These are phyloP conservation scores for Tetranychus urticae DNA, from an alignment of 1,140 invertebrate species.

Conservation along the genomic window DNA sequence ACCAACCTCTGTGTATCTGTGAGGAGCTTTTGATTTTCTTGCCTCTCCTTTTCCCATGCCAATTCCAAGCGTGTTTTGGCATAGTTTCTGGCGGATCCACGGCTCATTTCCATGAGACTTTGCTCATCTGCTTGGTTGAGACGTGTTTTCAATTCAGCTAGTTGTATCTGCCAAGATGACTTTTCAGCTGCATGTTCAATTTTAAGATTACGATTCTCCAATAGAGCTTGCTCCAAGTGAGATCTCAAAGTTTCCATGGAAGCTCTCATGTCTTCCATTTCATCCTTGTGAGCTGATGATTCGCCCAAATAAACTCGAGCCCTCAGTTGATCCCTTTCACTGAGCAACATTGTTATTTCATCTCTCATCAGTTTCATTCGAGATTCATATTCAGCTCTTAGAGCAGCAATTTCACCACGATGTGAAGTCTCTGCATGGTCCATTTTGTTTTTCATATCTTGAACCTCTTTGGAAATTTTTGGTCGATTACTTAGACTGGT, in stretches of 20 bases:
- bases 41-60: constrained; percentile 82
- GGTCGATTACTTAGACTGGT: neutral
- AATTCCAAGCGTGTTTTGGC: constrained; percentile 66
- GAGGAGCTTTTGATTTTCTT: constrained; percentile 65
- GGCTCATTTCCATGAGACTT: constrained; percentile 15
- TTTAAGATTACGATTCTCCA: constrained; percentile 58
- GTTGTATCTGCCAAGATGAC: constrained; percentile 59
- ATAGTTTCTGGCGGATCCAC: constrained; percentile 44
- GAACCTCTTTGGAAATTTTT: constrained; percentile 26
- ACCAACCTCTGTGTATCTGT: constrained; percentile 74
- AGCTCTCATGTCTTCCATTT: constrained; percentile 35
- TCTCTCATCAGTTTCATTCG: constrained; percentile 57
- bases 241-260: constrained; percentile 51
- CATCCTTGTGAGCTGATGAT: neutral
- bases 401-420: constrained; percentile 55
- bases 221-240: constrained; percentile 52
- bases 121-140: constrained; percentile 52
- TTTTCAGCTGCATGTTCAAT: constrained; percentile 70
- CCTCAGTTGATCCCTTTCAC: constrained; percentile 9
- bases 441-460: constrained; percentile 25
- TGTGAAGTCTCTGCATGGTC: constrained; percentile 49
- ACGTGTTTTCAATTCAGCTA: constrained; percentile 65
- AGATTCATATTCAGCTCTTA: constrained; percentile 65
- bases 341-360: constrained; percentile 55
- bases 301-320: constrained; percentile 13